A percentile compares a stretch with the other conserved stretches of the same genome.
Evolutionary conservation across 2,113 vertebrate species (phyloP).

Genomic region (Clarias gariepinus): DNA sequence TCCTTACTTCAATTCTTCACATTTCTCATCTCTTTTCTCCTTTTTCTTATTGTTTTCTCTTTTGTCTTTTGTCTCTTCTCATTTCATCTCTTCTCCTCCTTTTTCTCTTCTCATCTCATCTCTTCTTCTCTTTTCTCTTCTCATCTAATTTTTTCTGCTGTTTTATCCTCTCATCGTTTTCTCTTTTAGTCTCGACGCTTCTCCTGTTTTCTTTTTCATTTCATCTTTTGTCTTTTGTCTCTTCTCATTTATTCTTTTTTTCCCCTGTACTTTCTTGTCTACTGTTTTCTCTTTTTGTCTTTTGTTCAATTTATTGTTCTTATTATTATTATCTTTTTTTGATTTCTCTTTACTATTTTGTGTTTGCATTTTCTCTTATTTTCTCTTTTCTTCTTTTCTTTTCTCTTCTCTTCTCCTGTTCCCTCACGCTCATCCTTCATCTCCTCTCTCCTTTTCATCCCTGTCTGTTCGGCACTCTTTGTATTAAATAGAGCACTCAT

Average conservation of each 20-base stretch:
- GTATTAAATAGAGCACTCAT: conserved; percentile 31
- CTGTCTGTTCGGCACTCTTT: background rate
- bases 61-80: conserved; percentile 51
- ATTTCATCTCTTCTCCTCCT: conserved; percentile 47
- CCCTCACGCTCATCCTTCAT: conserved; percentile 49
- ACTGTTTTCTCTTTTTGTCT: background rate
- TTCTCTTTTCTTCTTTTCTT: background rate
- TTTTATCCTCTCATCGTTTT: too few species aligned
- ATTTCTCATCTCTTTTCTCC: background rate
- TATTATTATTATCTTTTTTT: too few species aligned
- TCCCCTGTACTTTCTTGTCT: too few species aligned
- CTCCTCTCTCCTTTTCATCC: background rate
- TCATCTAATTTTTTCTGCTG: conserved; percentile 10
- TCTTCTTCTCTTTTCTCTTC: conserved; percentile 38
- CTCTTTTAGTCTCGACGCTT: conserved; percentile 48
- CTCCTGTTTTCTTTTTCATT: conserved; percentile 55
- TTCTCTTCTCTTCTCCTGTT: conserved; percentile 26
- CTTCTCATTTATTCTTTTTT: background rate
- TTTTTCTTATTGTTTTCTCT: background rate
- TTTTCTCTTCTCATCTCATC: conserved; percentile 51
- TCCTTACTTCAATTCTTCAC: background rate
- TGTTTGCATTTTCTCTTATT: too few species aligned
- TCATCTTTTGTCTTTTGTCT: conserved; percentile 56
- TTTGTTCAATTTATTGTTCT: too few species aligned
- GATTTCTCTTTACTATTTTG: too few species aligned